These are phyloP conservation scores for Anorthoa munda DNA, from an alignment of 2,888 invertebrate genomes.

Conservation along the genomic window DNA sequence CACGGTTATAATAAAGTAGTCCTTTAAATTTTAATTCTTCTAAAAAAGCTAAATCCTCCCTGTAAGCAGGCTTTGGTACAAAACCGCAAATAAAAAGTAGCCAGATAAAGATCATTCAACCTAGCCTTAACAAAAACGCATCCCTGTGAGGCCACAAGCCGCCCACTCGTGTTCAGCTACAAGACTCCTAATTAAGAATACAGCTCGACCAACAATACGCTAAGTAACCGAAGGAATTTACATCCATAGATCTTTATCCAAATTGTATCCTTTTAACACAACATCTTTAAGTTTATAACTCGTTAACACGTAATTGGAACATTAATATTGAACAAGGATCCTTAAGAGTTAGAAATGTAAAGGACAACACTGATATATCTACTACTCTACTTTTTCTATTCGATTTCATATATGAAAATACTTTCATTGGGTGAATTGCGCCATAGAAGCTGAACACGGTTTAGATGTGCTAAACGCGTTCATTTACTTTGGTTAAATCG, in stretches of 20 bases:
- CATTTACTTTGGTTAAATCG: neutral
- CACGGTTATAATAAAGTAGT: no score
- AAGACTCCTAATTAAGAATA: constrained; percentile 71
- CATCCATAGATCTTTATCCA: constrained; percentile 60
- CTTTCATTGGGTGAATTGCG: neutral
- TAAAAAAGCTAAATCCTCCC: neutral
- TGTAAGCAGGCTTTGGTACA: neutral
- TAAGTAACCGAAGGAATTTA: constrained; percentile 56
- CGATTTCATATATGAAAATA: no score
- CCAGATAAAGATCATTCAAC: constrained; percentile 17
- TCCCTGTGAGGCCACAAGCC: constrained; percentile 74
- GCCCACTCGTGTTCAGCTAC: constrained; percentile 77
- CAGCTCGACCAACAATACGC: constrained; percentile 58
- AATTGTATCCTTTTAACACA: constrained; percentile 15
- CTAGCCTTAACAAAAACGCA: constrained; percentile 66
- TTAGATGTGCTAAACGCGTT: neutral
- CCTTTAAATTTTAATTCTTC: neutral
- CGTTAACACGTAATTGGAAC: neutral
- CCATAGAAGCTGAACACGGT: neutral
- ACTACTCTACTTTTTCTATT: no score
- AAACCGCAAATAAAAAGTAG: neutral
- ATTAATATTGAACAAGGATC: neutral
- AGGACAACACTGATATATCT: no score
- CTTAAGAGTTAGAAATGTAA: no score
- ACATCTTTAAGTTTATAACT: constrained; percentile 9